These are phyloP conservation scores for Pyrocoelia pectoralis DNA, from an alignment of 2,888 invertebrate species.

Conservation along the genomic window DNA sequence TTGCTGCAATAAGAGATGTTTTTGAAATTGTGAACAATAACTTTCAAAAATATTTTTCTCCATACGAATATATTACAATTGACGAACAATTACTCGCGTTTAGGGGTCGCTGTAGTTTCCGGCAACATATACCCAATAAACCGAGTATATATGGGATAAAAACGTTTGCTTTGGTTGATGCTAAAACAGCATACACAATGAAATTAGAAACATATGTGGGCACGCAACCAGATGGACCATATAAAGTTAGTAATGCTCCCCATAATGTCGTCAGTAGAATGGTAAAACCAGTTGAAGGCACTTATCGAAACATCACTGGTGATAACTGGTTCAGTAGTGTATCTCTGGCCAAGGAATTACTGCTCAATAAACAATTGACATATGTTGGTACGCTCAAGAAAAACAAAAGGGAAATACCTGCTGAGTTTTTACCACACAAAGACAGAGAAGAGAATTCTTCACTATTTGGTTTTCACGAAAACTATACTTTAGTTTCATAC, in stretches of 20 bases:
- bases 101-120: not conserved
- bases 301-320: not conserved
- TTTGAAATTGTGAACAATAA: not conserved
- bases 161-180: not conserved
- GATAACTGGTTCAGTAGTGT: conserved; percentile 26
- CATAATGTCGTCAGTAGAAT: not conserved
- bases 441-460: not conserved
- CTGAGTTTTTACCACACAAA: not conserved
- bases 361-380: too few species aligned
- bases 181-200: not conserved
- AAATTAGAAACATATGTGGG: not conserved
- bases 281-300: not conserved
- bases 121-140: not conserved
- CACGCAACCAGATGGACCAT: not conserved
- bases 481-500: not conserved
- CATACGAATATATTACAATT: not conserved
- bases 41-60: not conserved
- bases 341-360: conserved; percentile 7
- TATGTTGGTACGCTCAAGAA: not conserved
- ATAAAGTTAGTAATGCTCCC: not conserved
- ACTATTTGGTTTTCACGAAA: not conserved
- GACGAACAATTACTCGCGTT: not conserved
- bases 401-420: conserved; percentile 13
- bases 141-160: not conserved
- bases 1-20: not conserved